These are phyloP conservation scores for Dufourea novaeangliae DNA, from an alignment of 1,140 invertebrate genomes.

Conservation along the genomic window DNA sequence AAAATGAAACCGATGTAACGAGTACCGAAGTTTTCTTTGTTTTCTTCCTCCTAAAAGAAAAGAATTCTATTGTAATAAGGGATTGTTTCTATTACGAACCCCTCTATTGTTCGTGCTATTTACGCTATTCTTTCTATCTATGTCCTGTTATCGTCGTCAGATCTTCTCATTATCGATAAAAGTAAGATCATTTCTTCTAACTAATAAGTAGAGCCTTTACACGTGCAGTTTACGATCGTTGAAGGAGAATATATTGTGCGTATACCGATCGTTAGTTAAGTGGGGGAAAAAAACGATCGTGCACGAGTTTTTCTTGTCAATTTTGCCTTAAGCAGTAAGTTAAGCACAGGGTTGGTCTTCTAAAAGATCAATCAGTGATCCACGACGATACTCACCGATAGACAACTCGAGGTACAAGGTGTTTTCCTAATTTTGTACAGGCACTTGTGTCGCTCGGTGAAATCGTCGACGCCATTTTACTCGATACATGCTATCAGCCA, in stretches of 20 bases:
- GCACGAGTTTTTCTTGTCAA: background rate
- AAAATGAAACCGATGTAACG: background rate
- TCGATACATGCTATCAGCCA: background rate
- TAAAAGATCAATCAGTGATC: background rate
- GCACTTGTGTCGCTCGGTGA: background rate
- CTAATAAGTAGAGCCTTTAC: slow-evolving; percentile 7
- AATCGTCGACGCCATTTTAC: background rate
- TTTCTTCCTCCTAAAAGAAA: no score
- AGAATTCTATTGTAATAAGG: no score
- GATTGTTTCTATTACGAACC: background rate
- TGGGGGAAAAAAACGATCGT: background rate
- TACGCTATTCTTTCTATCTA: background rate
- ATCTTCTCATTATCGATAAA: background rate
- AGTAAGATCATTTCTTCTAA: slow-evolving; percentile 11
- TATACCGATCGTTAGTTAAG: background rate
- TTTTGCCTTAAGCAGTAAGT: background rate
- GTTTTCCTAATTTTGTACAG: background rate
- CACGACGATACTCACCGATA: background rate
- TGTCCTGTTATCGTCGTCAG: slow-evolving; percentile 16
- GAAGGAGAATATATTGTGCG: background rate
- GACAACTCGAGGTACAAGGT: background rate
- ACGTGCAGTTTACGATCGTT: background rate
- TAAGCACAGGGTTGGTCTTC: background rate
- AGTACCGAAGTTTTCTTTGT: background rate
- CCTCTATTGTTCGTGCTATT: background rate